Evolutionary conservation across 2,797 vertebrate genomes (phyloP).

Genomic region (Cyprinodon diabolis): DNA sequence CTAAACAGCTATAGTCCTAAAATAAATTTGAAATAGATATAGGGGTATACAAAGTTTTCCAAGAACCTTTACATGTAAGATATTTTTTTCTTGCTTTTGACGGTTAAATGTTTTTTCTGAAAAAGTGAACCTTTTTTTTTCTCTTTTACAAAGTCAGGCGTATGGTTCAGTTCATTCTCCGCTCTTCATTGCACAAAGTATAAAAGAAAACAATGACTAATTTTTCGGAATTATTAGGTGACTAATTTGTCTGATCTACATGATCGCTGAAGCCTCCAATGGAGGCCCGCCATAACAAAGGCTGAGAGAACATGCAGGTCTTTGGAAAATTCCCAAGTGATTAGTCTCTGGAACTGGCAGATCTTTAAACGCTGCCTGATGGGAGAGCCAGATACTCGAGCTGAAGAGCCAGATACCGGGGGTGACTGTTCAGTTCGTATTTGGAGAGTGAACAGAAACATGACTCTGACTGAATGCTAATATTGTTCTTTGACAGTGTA

Average conservation of each 20-base stretch:
- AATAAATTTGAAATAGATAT: no score
- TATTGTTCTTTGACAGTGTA: constrained; percentile 13
- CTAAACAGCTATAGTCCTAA: no score
- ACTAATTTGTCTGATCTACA: constrained; percentile 1
- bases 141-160: no score
- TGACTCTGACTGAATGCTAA: constrained; percentile 21
- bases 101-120: no score
- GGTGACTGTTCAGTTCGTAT: constrained; percentile 13
- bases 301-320: constrained; percentile 1
- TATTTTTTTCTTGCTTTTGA: no score
- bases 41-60: no score
- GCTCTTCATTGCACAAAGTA: neutral
- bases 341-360: constrained; percentile 17
- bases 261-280: neutral
- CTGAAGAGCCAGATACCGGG: constrained; percentile 15
- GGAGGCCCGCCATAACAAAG: neutral
- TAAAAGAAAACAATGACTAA: neutral
- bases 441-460: constrained; percentile 11
- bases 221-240: neutral
- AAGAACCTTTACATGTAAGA: no score
- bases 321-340: constrained; percentile 19
- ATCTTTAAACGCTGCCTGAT: constrained; percentile 15
- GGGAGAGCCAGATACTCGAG: constrained; percentile 9
- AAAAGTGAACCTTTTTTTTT: no score
- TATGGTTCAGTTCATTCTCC: no score